These are phyloP conservation scores for Emys orbicularis DNA, from an alignment of 2,797 vertebrate genomes.

Conservation along the genomic window DNA sequence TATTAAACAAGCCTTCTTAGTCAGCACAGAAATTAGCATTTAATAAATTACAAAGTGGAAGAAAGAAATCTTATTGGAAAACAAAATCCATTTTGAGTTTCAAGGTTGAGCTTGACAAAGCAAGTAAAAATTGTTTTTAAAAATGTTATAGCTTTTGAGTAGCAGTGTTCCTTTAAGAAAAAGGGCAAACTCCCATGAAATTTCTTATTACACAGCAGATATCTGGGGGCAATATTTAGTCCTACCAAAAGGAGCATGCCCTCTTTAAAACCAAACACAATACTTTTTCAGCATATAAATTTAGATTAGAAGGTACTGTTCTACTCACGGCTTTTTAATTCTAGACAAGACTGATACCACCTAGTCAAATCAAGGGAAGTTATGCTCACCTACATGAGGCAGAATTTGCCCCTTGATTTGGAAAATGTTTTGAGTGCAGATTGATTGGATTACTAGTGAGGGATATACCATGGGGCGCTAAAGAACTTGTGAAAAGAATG, in stretches of 20 bases:
- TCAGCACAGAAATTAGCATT: neutral
- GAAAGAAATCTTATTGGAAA: slow-evolving; percentile 19
- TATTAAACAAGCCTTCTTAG: neutral
- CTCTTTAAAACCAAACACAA: neutral
- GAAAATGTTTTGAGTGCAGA: slow-evolving; percentile 10
- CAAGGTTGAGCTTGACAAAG: neutral
- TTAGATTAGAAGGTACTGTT: neutral
- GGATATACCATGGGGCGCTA: slow-evolving; percentile 10
- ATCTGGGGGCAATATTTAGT: neutral
- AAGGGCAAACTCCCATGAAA: neutral
- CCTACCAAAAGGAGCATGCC: neutral
- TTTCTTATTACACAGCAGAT: neutral
- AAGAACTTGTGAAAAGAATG: neutral
- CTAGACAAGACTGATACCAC: neutral
- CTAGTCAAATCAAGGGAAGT: neutral
- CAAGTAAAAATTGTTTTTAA: neutral
- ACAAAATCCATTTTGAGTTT: neutral
- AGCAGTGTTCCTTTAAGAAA: neutral
- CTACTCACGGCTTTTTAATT: neutral
- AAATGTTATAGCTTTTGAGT: neutral
- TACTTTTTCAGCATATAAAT: neutral
- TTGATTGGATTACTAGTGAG: neutral
- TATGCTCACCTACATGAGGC: neutral
- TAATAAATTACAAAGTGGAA: neutral
- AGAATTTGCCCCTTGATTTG: slow-evolving; percentile 9